phyloP scores from a whole-genome alignment of 2,113 vertebrate species.

The Pangasianodon hypophthalmus region DNA sequence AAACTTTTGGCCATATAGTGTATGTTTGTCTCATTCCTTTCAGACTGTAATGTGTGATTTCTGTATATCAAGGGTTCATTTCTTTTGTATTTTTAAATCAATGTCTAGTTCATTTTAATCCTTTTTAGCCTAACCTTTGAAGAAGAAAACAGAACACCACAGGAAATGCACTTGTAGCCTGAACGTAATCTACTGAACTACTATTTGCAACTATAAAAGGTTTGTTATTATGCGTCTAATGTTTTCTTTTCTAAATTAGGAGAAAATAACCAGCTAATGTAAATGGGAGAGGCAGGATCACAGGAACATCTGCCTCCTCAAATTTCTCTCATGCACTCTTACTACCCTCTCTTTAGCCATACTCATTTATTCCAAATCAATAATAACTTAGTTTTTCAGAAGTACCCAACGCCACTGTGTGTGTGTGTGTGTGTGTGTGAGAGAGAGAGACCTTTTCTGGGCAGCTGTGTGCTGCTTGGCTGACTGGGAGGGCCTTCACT shows the following conservation, averaged over 20 bases:
- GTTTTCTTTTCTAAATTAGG: not conserved
- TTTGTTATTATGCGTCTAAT: not conserved
- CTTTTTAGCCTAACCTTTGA: not conserved
- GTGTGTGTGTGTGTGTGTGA: not conserved
- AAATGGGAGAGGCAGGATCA: not conserved
- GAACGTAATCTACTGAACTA: not conserved
- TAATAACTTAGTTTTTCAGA: slow-evolving; percentile 14
- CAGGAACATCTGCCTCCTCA: not conserved
- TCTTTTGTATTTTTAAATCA: not conserved
- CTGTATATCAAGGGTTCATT: not conserved
- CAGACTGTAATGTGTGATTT: not conserved
- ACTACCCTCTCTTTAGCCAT: not conserved
- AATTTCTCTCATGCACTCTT: not conserved
- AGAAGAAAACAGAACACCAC: not conserved
- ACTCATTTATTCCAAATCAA: slow-evolving; percentile 3
- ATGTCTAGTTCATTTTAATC: not conserved
- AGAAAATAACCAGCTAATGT: not conserved
- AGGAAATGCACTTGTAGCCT: not conserved
- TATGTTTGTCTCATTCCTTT: not conserved
- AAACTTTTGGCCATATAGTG: not conserved
- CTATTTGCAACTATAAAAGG: not conserved
- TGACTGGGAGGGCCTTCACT: slow-evolving; percentile 64
- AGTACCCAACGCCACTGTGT: not conserved
- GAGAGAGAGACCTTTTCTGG: slow-evolving; percentile 76
- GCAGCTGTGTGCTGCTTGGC: slow-evolving; percentile 74